These are phyloP conservation scores for Tapera naevia DNA, from an alignment of 2,797 vertebrate genomes.

Conservation along the genomic window DNA sequence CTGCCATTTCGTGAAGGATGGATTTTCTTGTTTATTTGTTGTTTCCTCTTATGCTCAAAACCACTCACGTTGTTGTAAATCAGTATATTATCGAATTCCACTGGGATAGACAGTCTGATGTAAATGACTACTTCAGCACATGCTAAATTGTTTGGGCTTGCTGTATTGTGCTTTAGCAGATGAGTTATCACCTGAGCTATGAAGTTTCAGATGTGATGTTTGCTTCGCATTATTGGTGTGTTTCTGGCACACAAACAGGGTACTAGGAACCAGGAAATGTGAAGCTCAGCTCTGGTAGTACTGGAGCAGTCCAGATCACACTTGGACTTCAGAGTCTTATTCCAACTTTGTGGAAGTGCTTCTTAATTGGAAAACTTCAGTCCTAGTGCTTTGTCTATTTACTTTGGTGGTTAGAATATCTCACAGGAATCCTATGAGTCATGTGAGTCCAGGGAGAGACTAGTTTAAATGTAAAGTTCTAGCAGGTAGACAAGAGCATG, in stretches of 20 bases:
- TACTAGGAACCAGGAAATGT: neutral
- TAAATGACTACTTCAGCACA: neutral
- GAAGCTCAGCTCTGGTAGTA: neutral
- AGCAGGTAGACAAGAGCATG: neutral
- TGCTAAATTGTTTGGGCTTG: neutral
- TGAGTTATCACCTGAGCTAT: neutral
- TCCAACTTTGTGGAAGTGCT: neutral
- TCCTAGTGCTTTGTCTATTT: neutral
- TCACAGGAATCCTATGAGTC: neutral
- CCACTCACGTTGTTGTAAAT: neutral
- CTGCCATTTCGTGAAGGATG: neutral
- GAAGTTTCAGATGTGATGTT: neutral
- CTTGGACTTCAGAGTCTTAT: neutral
- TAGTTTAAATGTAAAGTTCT: neutral
- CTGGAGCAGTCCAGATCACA: neutral
- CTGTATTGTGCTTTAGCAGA: neutral
- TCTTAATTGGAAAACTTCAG: neutral
- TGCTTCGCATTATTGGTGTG: neutral
- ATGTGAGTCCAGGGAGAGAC: neutral
- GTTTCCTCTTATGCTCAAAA: neutral
- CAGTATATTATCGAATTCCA: neutral
- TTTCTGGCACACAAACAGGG: neutral
- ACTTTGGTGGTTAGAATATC: neutral
- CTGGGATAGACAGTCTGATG: neutral
- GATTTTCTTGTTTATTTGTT: neutral